These are phyloP conservation scores for Mamestra configurata DNA, from an alignment of 1,140 invertebrate species.

Conservation along the genomic window DNA sequence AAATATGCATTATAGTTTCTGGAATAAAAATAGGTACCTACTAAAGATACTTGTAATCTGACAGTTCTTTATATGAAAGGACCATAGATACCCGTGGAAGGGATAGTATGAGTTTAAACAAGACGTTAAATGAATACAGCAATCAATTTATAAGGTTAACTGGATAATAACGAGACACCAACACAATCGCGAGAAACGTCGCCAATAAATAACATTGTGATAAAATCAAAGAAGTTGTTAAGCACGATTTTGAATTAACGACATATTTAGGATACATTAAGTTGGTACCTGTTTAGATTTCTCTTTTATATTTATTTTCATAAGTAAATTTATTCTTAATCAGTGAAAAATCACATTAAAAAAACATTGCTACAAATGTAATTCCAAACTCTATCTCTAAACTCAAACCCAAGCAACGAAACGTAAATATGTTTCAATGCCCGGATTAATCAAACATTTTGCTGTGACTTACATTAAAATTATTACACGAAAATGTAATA, in stretches of 20 bases:
- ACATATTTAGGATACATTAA: constrained; percentile 20
- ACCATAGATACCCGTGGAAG: no score
- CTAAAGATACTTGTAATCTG: no score
- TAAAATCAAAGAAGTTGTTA: constrained; percentile 36
- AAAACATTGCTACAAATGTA: neutral
- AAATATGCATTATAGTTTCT: no score
- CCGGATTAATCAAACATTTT: constrained; percentile 61
- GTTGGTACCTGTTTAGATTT: neutral
- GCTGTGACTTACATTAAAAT: constrained; percentile 67
- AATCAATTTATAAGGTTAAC: constrained; percentile 15
- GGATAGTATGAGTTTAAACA: neutral
- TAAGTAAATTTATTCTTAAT: neutral
- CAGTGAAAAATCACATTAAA: no score
- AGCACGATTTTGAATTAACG: constrained; percentile 23
- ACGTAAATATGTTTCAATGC: constrained; percentile 6
- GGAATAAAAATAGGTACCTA: no score
- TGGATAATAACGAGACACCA: constrained; percentile 38
- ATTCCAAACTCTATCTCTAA: neutral
- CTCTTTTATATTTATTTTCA: no score
- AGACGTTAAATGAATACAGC: neutral
- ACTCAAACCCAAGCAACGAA: neutral
- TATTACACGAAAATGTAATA: constrained; percentile 73
- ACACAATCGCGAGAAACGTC: constrained; percentile 25
- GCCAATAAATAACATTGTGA: constrained; percentile 18
- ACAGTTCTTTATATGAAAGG: neutral